phyloP scores from a whole-genome alignment of 2,113 vertebrate genomes.

The Bufo gargarizans region DNA sequence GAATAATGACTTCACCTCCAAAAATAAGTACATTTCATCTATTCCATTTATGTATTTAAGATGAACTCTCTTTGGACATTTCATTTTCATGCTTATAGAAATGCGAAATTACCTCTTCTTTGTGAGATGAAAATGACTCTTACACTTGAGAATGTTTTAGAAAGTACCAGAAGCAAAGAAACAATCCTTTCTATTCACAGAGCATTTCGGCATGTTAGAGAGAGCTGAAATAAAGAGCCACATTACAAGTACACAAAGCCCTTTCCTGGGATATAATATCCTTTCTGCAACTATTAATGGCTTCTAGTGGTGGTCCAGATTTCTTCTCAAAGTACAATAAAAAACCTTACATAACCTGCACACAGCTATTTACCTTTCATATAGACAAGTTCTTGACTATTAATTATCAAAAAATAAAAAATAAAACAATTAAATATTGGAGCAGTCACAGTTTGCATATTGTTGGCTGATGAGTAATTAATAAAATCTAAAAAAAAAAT shows the following conservation, averaged over 20 bases:
- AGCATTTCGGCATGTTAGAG: conserved; percentile 13
- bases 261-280: conserved; percentile 35
- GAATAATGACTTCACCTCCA: conserved; percentile 9
- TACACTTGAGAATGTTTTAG: conserved; percentile 40
- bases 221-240: conserved; percentile 14
- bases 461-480: too few species aligned
- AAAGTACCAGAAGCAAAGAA: conserved; percentile 42
- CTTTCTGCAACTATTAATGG: conserved; percentile 34
- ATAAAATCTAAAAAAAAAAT: too few species aligned
- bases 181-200: conserved; percentile 42
- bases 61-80: conserved; percentile 37
- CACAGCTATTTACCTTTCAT: background rate
- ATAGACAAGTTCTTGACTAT: background rate
- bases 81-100: conserved; percentile 37
- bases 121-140: conserved; percentile 36
- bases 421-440: too few species aligned
- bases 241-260: conserved; percentile 35
- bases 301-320: conserved; percentile 11
- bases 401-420: background rate
- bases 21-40: conserved; percentile 43
- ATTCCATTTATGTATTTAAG: conserved; percentile 26
- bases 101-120: conserved; percentile 40
- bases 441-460: too few species aligned
- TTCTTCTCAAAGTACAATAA: background rate
- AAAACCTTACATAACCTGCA: conserved; percentile 20